Evolutionary conservation across 2,113 vertebrate species (phyloP).

Genomic region (Loxodonta africana): DNA sequence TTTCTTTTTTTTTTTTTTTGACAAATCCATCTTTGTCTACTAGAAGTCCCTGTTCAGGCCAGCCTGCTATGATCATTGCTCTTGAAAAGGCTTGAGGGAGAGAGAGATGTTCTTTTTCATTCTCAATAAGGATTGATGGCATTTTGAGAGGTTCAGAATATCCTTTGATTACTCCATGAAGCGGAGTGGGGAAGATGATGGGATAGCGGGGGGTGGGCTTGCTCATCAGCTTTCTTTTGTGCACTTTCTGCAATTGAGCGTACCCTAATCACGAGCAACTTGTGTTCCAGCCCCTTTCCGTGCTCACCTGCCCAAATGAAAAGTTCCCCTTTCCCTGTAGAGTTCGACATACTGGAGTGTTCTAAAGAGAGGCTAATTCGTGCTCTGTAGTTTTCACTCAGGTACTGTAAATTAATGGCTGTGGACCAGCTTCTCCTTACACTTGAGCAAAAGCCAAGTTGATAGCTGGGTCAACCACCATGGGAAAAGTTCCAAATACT

Average conservation of each 20-base stretch:
- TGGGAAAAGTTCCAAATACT: constrained; percentile 42
- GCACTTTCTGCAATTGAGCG: constrained; percentile 46
- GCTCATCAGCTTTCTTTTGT: constrained; percentile 89
- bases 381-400: constrained; percentile 53
- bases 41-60: constrained; percentile 84
- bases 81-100: constrained; percentile 85
- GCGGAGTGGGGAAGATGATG: constrained; percentile 79
- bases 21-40: constrained; percentile 85
- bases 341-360: constrained; percentile 5
- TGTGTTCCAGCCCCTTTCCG: constrained; percentile 60
- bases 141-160: constrained; percentile 91
- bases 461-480: background rate
- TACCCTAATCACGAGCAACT: constrained; percentile 68
- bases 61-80: constrained; percentile 86
- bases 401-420: constrained; percentile 13
- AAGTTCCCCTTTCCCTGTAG: constrained; percentile 58
- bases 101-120: constrained; percentile 86
- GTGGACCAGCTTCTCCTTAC: constrained; percentile 33
- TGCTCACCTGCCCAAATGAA: constrained; percentile 59
- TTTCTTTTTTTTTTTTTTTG: constrained; percentile 79
- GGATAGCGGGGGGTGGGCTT: constrained; percentile 67
- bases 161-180: constrained; percentile 90
- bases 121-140: constrained; percentile 90
- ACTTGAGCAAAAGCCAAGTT: constrained; percentile 30
- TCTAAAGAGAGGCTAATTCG: constrained; percentile 53